Base-by-base conservation (phyloP, 2,797 vertebrate genomes). In the Brachymystax lenok region DNA sequence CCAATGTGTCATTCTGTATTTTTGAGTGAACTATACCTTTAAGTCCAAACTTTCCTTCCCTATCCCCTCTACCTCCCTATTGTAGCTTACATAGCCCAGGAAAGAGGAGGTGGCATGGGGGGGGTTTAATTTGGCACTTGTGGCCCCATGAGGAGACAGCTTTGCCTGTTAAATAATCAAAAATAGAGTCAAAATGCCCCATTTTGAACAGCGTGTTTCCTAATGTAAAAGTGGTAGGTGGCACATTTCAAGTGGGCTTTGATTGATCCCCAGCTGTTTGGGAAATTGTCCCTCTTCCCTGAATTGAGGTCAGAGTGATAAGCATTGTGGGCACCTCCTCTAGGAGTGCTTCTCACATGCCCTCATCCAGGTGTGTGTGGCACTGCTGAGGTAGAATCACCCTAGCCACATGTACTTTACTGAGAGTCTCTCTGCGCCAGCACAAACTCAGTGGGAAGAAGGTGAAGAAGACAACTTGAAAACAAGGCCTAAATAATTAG, bases 221-320 rank as follows among this genome's bases (percentile, higher is more conserved):
- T 94, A 95, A 95, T 95, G 94, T 94, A 93, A 94, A 94, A 94
- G 92, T 94, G 94, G 93, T 93, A 94, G 94, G 95, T 92, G 94
- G 92, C 88, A 92, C 89, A 91, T 93, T 93, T 89, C 91, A 88
- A 94, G 92, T 88, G 88, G 86, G 89, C 91, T 94, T 90, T 94
- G 93, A 95, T 95, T 95, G 94, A 93, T 93, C 93, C 89, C 95
- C 94, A 93, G 92, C 94, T 95, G 95, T 93, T 95, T 92, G 89
- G 88, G 88, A 95, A 95, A 95, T 95, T 94, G 94, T 94, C 92
- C 91, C 88, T 90, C 90, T 89, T 93, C 91, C 91, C 88, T 87
- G 89, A 94, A 95, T 95, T 94, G 91, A 95, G 95, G 94, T 95
- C 95, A 95, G 93, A 90, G 91, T 82, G 93, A 94, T 95, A 94